Base-by-base conservation (phyloP, 2,113 vertebrate species). In the Eulemur macaco region DNA sequence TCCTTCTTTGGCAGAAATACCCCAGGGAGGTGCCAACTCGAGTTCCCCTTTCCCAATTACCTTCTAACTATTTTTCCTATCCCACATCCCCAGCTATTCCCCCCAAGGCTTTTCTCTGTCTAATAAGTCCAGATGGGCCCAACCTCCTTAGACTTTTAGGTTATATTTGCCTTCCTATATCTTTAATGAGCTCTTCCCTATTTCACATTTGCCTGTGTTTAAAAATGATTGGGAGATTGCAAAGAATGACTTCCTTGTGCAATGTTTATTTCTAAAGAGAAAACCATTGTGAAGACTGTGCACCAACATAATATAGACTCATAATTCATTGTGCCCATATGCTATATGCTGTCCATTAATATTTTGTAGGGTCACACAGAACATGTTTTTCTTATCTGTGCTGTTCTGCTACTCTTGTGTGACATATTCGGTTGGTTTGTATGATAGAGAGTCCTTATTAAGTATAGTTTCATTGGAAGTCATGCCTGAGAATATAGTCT, bases 21-120 rank as follows among this genome's bases (percentile, higher is more conserved):
- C 90, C 92, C 85, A 92, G 92, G 47, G 93, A 95, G n/a, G 66
- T 94, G 93, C 94, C 97, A 96, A 76, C 50, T 39, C 0, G 6
- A 96, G 78, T 86, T 96, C 89, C 78, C 91, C 94, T 94, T 96
- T 95, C 93, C 93, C 95, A 96, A 84, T 96, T 97, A 97, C 93
- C 89, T 96, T 81, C 91, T 92, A 89, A 95, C 94, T 96, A 68
- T 91, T 85, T 96, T 93, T 97, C 63, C 83, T 82, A 63, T 87
- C 84, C 89, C 74, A 64, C 73, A 90, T 84, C 91, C 71, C 78
- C 64, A 92, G 64, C 64, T 91, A 68, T 84, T 89, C 92, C 89
- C 86, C 89, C 97, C 60, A 96, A 95, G 93, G 95, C 74, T 98
- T 95, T 95, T 94, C 84, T 94, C 87, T 97, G 60, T 89, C 86